phyloP scores from a whole-genome alignment of 2,888 invertebrate species.

The Gymnocheta viridis region DNA sequence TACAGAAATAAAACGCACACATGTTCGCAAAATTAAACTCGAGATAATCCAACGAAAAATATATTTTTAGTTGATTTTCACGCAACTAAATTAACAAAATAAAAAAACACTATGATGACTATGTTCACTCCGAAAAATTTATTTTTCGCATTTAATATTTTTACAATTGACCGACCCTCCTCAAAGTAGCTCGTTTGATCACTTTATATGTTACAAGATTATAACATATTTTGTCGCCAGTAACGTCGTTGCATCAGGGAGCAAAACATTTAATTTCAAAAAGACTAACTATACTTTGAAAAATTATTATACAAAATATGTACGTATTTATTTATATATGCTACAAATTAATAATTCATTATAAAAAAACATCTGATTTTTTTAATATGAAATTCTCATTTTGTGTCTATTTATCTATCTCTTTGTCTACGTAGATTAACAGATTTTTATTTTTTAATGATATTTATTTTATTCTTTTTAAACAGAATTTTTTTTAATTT shows the following conservation, averaged over 20 bases:
- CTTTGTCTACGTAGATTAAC: constrained; percentile 11
- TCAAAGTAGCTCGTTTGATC: constrained; percentile 45
- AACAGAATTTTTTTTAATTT: not conserved
- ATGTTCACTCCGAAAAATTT: constrained; percentile 23
- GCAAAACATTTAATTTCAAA: constrained; percentile 34
- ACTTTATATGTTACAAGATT: constrained; percentile 39
- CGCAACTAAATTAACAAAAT: constrained; percentile 19
- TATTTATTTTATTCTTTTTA: not conserved
- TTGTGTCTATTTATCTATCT: not conserved
- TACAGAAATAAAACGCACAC: constrained; percentile 60
- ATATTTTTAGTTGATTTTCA: constrained; percentile 54
- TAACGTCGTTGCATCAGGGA: constrained; percentile 20
- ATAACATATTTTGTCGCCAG: constrained; percentile 43
- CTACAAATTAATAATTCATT: constrained; percentile 37
- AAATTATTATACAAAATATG: not conserved
- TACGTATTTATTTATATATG: not conserved
- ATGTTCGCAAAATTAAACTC: constrained; percentile 48
- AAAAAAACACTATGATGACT: constrained; percentile 13
- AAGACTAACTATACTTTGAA: not conserved
- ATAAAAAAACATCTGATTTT: constrained; percentile 28
- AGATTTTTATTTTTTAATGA: constrained; percentile 14
- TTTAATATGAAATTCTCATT: constrained; percentile 30
- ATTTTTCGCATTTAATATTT: constrained; percentile 36
- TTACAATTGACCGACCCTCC: constrained; percentile 53
- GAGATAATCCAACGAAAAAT: constrained; percentile 52